A percentile compares a stretch with the other conserved stretches of the same genome.
Conservation (phyloP, 2,888 invertebrate species). For the Spodoptera exigua region DNA sequence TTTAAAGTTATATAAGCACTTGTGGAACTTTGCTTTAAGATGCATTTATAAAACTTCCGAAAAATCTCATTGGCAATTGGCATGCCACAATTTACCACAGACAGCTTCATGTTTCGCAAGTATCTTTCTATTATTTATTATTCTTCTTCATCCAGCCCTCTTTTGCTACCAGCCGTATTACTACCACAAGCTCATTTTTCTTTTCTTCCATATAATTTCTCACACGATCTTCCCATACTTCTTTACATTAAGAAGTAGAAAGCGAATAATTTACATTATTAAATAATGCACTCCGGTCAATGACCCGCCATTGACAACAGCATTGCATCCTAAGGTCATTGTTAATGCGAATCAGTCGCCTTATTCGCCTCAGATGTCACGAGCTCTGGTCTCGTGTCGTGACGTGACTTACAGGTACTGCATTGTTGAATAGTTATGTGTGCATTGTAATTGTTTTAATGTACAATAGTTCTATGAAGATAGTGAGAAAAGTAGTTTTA, state of each 20-base stretch:
- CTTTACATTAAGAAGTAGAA: slow-evolving; percentile 13
- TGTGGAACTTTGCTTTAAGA: no score
- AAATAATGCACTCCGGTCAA: slow-evolving; percentile 32
- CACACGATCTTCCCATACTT: slow-evolving; percentile 9
- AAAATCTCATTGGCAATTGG: no score
- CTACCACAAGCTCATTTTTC: no score
- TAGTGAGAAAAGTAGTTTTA: no score
- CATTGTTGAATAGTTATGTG: slow-evolving; percentile 11
- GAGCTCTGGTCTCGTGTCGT: slow-evolving; percentile 38
- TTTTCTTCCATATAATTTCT: slow-evolving; percentile 13
- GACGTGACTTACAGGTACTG: slow-evolving; percentile 43
- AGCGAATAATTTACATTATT: slow-evolving; percentile 33
- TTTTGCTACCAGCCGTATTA: no score
- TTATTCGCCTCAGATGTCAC: slow-evolving; percentile 42
- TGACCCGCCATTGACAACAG: slow-evolving; percentile 47
- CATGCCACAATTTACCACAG: no score
- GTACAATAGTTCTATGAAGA: not conserved
- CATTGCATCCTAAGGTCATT: slow-evolving; percentile 54
- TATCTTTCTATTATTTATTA: no score
- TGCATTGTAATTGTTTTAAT: not conserved
- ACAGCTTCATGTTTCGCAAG: no score
- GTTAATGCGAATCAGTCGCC: slow-evolving; percentile 47
- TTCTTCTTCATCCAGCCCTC: no score
- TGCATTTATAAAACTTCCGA: no score
- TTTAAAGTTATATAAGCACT: no score